Percentiles rank a stretch among this genome's conserved stretches.
These are phyloP conservation scores for Lateolabrax maculatus DNA, from an alignment of 2,797 vertebrate genomes.

Conservation along the genomic window DNA sequence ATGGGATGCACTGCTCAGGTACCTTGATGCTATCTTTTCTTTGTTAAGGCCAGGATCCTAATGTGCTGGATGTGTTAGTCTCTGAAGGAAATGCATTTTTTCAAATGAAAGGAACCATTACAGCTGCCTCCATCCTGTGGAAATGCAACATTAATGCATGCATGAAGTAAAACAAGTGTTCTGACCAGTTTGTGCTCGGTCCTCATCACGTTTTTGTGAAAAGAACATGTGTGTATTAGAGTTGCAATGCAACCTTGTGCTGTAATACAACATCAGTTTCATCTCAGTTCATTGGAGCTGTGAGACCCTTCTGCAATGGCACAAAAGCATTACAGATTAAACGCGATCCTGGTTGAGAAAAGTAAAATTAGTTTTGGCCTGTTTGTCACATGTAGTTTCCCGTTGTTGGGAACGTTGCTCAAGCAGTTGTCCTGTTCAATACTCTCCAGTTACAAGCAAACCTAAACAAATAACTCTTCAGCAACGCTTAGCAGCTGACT, in stretches of 20 bases:
- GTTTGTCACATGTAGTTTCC: constrained; percentile 39
- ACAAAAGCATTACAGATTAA: constrained; percentile 18
- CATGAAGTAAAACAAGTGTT: constrained; percentile 56
- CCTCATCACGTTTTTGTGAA: constrained; percentile 47
- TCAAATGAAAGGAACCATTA: constrained; percentile 40
- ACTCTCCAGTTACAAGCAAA: constrained; percentile 48
- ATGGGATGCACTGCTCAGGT: constrained; percentile 54
- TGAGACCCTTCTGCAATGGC: constrained; percentile 17
- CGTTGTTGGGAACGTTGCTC: constrained; percentile 35
- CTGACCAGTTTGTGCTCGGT: constrained; percentile 51
- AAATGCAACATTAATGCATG: constrained; percentile 56
- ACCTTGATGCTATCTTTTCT: constrained; percentile 52
- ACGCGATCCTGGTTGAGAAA: constrained; percentile 57
- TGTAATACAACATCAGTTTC: constrained; percentile 53
- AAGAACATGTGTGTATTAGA: constrained; percentile 46
- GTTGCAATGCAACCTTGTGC: constrained; percentile 57
- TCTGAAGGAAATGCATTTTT: constrained; percentile 51
- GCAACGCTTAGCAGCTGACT: constrained; percentile 61
- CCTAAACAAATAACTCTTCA: constrained; percentile 41
- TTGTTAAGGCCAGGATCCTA: constrained; percentile 58
- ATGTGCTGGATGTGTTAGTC: constrained; percentile 39
- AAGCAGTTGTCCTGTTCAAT: constrained; percentile 42
- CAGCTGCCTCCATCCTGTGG: constrained; percentile 33
- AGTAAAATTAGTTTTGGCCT: constrained; percentile 39
- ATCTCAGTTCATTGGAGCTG: constrained; percentile 36